Base-by-base conservation (phyloP, 2,797 vertebrate species). In the Crocodylus rhombifer region DNA sequence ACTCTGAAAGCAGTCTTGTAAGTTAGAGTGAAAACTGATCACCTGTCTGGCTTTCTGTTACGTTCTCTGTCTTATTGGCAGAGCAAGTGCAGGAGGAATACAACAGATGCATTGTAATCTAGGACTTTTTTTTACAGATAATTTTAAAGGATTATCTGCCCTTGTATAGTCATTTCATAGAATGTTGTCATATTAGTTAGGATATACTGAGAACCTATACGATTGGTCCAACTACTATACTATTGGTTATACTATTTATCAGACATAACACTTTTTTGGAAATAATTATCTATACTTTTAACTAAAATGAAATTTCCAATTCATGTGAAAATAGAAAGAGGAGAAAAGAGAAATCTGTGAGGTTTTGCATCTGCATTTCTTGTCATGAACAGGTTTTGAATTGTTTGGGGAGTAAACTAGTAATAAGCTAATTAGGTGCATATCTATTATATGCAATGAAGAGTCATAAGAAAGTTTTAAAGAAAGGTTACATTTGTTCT, bases 231-330 rank as follows among this genome's bases (percentile, higher is more conserved):
- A 51, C 42, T 51, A 4, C 42, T 4, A 25, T 12, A 81, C 63
- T 60, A 82, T 69, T 11, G 10, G 21, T 61, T 77, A n/a, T 51
- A 51, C 42, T 51, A 23, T 87, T 89, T 55, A 69, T 78, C 73
- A 91, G 23, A 14, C 83, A 7, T 21, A 25, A 18, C 14, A 65
- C 74, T 90, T 86, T 69, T 86, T 79, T 69, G 10, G 77, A 87
- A 84, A 77, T 2, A 28, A 84, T 83, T 75, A 57, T 73, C 36
- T 51, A 28, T 60, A 64, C 30, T 69, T 90, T 80, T 79, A 25
- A 94, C 64, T 1, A 61, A 86, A 94, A 69, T 33, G 2, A 90
- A 64, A 85, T 92, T 91, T 89, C 88, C 63, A 86, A 28, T 82
- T 80, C 78, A 81, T 51, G 4, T 67, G 12, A 14, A 4, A 36